These are phyloP conservation scores for Puntigrus tetrazona DNA, from an alignment of 2,113 vertebrate species.

Conservation along the genomic window DNA sequence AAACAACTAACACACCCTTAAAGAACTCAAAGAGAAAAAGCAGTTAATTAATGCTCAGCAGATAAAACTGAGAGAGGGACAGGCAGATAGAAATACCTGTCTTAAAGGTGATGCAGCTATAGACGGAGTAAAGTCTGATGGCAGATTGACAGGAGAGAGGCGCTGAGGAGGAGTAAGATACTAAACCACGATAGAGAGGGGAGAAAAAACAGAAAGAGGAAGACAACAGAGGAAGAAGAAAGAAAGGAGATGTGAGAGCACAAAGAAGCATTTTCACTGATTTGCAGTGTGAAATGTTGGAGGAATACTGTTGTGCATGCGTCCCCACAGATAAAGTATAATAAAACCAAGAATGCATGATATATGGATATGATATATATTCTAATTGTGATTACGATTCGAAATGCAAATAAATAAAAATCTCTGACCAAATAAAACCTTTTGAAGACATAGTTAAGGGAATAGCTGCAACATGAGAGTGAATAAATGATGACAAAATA, in stretches of 20 bases:
- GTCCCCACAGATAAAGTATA: background rate
- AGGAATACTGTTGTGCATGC: background rate
- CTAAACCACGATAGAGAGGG: conserved; percentile 56
- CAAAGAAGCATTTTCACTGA: background rate
- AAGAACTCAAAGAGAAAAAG: background rate
- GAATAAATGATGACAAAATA: background rate
- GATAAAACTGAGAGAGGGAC: background rate
- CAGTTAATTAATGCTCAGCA: background rate
- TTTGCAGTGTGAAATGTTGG: background rate
- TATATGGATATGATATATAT: background rate
- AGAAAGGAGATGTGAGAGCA: background rate
- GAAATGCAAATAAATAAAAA: background rate
- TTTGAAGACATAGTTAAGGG: background rate
- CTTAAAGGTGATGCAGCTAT: conserved; percentile 73
- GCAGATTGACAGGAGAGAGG: conserved; percentile 74
- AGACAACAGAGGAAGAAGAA: background rate
- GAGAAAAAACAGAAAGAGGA: background rate
- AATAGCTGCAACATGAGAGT: background rate
- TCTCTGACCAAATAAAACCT: background rate
- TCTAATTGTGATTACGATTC: too few relatives aligned
- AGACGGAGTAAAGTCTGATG: conserved; percentile 76
- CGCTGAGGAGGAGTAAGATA: conserved; percentile 64
- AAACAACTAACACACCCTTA: conserved; percentile 8
- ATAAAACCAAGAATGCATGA: background rate
- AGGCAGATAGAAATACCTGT: conserved; percentile 66